Evolutionary conservation across 1,140 invertebrate genomes (phyloP), one percentile per base, ranked within the genome.

Genomic region (Charaxes varanes): DNA sequence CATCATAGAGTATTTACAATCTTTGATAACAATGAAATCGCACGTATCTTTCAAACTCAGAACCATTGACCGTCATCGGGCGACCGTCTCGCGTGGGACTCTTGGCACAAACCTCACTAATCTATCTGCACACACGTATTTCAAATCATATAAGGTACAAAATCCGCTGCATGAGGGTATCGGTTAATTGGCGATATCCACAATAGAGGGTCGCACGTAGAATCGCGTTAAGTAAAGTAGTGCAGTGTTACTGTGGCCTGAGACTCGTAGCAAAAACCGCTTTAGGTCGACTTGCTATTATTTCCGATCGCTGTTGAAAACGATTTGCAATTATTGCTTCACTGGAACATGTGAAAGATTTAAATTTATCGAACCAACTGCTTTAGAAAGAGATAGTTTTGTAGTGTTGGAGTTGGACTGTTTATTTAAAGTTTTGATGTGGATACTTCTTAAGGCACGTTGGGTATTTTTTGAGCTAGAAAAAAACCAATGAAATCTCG

Each of bases 181-280:
- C 15, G 14, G 17, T 14, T 19, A 8, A 3, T 24, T 59, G 37
- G 57, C 41, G 40, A 36, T 37, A 19, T 53, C 51, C 37, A 71
- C 70, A 74, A 74, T 74, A 43, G 67, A 56, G 53, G 51, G 63
- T 74, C 70, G 40, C 70, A 71, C 70, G 47, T 63, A 63, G 55
- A 64, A 63, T 61, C 56, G 52, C 42, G 36, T 53, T 50, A 68
- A 68, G 61, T 62, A 61, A 69, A 74, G 46, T 71, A 69, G 71
- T 70, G 59, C 67, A 71, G 53, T 74, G 59, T 74, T 37, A 38
- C 64, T 68, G 64, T 68, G 67, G 28, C 57, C 51, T 62, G 59
- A 41, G 53, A 62, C 30, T 57, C 41, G 40, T 24, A 30, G 41
- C 41, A 45, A 52, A 42, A 28, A 56, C 19, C 15, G 23, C 38